Percentiles rank a stretch among this genome's conserved stretches.
Evolutionary conservation across 1,140 invertebrate genomes (phyloP).

Genomic region (Hesperophylax magnus): DNA sequence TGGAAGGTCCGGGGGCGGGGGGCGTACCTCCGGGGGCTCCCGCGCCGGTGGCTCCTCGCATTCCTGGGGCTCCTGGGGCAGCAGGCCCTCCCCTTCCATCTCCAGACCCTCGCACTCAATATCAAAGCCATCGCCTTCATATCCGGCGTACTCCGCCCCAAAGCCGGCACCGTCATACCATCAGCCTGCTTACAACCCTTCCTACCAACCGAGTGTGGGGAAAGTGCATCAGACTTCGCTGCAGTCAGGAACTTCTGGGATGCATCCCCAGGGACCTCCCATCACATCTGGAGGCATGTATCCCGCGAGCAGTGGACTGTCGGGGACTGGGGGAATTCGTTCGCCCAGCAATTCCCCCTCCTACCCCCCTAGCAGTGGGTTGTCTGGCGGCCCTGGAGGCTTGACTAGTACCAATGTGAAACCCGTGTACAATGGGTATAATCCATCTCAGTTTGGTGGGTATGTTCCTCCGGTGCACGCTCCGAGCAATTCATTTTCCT

Average conservation of each 20-base stretch:
- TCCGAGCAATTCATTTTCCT: background rate
- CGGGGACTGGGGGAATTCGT: conserved; percentile 13
- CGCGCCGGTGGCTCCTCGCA: conserved; percentile 6
- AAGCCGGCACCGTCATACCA: background rate
- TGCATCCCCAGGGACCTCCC: conserved; percentile 17
- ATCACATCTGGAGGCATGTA: conserved; percentile 17
- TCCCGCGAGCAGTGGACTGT: conserved; percentile 37
- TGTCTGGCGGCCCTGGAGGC: conserved; percentile 18
- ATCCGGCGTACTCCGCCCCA: background rate
- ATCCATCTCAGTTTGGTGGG: background rate
- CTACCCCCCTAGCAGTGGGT: conserved; percentile 29
- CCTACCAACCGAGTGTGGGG: conserved; percentile 33
- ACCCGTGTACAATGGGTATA: conserved; percentile 12
- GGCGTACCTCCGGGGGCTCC: background rate
- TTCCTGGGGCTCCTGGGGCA: conserved; percentile 18
- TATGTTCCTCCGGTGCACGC: background rate
- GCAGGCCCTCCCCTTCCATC: background rate
- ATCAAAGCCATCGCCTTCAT: conserved; percentile 1
- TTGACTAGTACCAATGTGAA: conserved; percentile 8
- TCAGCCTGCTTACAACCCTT: conserved; percentile 3
- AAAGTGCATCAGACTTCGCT: background rate
- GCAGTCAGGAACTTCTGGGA: background rate
- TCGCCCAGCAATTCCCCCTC: background rate
- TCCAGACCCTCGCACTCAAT: conserved; percentile 4
- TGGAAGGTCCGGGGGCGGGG: too few species aligned